Base-by-base conservation (phyloP, 2,888 invertebrate genomes). In the Cotesia congregata region DNA sequence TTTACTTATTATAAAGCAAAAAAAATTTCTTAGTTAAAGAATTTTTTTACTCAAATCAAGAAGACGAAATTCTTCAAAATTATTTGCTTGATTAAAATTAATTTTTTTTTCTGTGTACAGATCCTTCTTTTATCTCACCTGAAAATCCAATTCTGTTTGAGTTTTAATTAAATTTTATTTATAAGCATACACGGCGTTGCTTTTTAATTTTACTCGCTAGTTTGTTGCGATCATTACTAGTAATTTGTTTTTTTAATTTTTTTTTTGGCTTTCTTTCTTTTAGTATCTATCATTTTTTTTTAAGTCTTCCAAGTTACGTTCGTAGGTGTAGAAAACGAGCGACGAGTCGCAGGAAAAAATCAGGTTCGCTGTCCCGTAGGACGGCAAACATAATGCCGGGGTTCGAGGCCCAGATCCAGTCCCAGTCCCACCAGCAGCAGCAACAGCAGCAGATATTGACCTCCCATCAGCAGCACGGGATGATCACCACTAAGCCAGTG, bases 341-440 rank as follows among this genome's bases (percentile, higher is more conserved):
- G 40, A 79, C 82, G 83, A 88, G 87, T 86, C 88, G 88, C 82
- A 85, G 88, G 83, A 88, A 88, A 84, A 87, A 87, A 85, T 85
- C 86, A 85, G 86, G 85, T 86, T 86, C 87, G 85, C 82, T 86
- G 85, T 86, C 86, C 83, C 85, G 85, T 80, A 87, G 89, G 85
- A 87, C 89, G 84, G 83, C 87, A 81, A 88, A 84, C 83, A 85
- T 87, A 60, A 81, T 87, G 83, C 82, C 86, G 70, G 86, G 84
- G 80, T 87, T 86, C 76, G 82, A 85, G 84, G 82, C 83, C 7
- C 75, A 77, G 76, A 76, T 74, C 65, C 15, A 70, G 70, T 9
- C 77, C 39, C 62, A 77, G 67, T 15, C 71, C 61, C 17, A 30
- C 6, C 62, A 74, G 20, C 60, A 61, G 61, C 30, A 59, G 7